These are phyloP conservation scores for Carduelis carduelis DNA, from an alignment of 2,797 vertebrate genomes.

Conservation along the genomic window DNA sequence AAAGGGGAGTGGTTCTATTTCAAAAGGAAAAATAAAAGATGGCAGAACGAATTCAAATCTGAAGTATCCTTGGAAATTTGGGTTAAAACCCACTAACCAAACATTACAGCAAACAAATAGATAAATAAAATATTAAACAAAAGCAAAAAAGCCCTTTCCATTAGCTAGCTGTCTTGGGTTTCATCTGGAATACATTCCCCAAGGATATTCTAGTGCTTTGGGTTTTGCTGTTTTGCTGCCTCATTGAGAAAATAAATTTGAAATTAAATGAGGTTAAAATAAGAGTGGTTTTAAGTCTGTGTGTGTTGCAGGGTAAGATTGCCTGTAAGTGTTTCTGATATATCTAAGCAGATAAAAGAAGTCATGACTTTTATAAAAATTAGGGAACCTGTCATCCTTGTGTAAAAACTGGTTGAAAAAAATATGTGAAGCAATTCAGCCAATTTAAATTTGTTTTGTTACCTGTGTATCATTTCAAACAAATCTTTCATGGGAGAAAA, in stretches of 20 bases:
- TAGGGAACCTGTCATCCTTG: not conserved
- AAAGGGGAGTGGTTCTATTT: not conserved
- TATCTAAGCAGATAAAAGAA: not conserved
- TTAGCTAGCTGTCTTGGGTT: not conserved
- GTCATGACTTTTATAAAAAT: not conserved
- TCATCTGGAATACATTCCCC: not conserved
- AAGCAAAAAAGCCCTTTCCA: not conserved
- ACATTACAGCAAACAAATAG: not conserved
- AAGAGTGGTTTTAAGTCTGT: not conserved
- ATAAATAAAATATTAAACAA: constrained; percentile 14
- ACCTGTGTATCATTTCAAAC: not conserved
- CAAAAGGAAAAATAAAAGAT: not conserved
- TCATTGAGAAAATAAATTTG: not conserved
- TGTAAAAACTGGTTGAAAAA: not conserved
- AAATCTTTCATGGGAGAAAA: not conserved
- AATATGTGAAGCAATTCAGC: not conserved
- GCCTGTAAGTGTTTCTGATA: not conserved
- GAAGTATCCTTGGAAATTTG: not conserved
- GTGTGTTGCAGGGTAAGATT: not conserved
- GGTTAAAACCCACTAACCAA: not conserved
- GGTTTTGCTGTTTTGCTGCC: constrained; percentile 2
- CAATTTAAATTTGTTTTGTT: not conserved
- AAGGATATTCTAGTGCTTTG: not conserved
- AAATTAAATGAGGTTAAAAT: constrained; percentile 27
- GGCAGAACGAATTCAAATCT: not conserved